Conservation (phyloP, 53 echinoderm and acorn worm species). For the Crossaster papposus region DNA sequence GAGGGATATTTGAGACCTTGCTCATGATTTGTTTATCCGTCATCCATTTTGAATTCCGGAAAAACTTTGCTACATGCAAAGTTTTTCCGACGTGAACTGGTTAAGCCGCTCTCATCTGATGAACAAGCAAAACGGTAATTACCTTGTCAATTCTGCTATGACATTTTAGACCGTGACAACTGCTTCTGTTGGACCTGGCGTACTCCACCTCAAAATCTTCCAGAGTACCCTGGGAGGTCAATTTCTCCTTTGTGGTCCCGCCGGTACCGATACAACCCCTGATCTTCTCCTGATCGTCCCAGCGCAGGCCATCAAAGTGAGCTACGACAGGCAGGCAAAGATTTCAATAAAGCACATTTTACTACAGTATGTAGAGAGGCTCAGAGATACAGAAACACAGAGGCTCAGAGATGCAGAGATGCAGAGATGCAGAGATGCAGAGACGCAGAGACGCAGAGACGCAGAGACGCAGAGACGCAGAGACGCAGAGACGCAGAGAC, state of each 20-base stretch:
- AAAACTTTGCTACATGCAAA: too few relatives aligned
- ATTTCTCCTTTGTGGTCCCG: constrained; percentile 42
- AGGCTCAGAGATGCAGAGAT: too few relatives aligned
- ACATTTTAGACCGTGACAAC: constrained; percentile 67
- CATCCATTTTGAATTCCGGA: too few relatives aligned
- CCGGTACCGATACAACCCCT: constrained; percentile 60
- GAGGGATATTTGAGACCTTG: too few relatives aligned
- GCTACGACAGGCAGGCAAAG: constrained; percentile 45
- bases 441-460: too few relatives aligned
- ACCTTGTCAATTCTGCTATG: constrained; percentile 86
- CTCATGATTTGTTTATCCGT: too few relatives aligned
- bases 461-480: too few relatives aligned
- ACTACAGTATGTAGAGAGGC: neutral
- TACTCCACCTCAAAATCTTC: constrained; percentile 81
- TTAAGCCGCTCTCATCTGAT: too few relatives aligned
- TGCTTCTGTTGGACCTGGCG: constrained; percentile 85
- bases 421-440: too few relatives aligned
- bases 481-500: too few relatives aligned
- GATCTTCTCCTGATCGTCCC: constrained; percentile 94
- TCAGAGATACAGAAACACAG: too few relatives aligned
- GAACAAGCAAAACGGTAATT: neutral
- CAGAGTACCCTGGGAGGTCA: constrained; percentile 28
- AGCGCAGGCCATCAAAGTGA: constrained; percentile 81
- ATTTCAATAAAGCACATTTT: neutral
- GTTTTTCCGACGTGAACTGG: too few relatives aligned